These are phyloP conservation scores for Brachionus paranguensis DNA, from an alignment of 1,140 invertebrate species.

Conservation along the genomic window DNA sequence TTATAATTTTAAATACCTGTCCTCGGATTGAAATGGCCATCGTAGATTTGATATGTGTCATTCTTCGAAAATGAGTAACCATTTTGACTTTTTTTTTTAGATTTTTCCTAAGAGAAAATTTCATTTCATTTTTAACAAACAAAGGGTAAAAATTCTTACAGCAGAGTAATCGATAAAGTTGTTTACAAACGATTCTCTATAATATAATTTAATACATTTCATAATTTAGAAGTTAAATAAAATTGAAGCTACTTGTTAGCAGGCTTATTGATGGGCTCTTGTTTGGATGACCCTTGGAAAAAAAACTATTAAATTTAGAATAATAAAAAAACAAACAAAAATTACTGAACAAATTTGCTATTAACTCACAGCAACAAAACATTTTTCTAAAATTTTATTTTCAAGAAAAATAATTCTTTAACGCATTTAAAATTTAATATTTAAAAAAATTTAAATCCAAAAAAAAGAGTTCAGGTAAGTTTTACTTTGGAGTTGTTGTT, in stretches of 20 bases:
- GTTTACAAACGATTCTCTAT: background rate
- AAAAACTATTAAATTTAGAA: background rate
- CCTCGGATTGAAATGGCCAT: background rate
- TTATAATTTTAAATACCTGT: background rate
- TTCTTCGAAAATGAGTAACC: background rate
- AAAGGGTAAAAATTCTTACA: background rate
- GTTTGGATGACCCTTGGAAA: background rate
- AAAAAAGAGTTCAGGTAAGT: constrained; percentile 4
- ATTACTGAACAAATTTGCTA: constrained; percentile 16
- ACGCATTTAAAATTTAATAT: background rate
- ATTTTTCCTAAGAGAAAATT: background rate
- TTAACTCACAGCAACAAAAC: constrained; percentile 4
- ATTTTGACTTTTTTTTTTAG: background rate
- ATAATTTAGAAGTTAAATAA: background rate
- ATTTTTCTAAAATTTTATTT: background rate
- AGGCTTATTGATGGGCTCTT: background rate
- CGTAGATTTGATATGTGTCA: background rate
- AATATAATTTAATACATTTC: background rate
- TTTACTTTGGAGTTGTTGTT: background rate
- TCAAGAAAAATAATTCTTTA: background rate
- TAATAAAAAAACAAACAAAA: background rate
- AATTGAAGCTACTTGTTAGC: background rate
- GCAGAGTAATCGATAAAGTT: background rate
- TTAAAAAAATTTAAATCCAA: background rate
- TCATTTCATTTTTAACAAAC: background rate